Conservation (phyloP, 64 coral and sea anemone species). For the Stylophora pistillata region DNA sequence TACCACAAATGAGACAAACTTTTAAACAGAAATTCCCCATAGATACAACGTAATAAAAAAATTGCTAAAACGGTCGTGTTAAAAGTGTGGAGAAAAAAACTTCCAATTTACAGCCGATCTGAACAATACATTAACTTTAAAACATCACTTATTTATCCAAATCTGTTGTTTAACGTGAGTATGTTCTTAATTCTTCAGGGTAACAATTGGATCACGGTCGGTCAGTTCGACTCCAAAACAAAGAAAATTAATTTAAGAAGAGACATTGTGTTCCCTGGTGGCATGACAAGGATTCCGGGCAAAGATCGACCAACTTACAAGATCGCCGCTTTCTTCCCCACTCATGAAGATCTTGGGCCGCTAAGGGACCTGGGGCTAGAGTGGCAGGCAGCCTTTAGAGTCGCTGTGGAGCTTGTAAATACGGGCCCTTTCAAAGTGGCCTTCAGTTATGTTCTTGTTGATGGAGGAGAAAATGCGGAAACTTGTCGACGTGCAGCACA, state of each 20-base stretch:
- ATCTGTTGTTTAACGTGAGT: not conserved
- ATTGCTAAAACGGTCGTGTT: too few relatives aligned
- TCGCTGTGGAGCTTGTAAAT: constrained; percentile 74
- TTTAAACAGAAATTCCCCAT: too few relatives aligned
- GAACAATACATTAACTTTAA: too few relatives aligned
- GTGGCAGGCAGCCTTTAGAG: constrained; percentile 87
- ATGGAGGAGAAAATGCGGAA: constrained; percentile 61
- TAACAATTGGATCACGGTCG: constrained; percentile 92
- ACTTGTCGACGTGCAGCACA: constrained; percentile 65
- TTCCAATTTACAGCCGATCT: too few relatives aligned
- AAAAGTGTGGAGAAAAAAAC: too few relatives aligned
- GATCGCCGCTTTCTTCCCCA: constrained; percentile 96
- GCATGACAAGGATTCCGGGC: constrained; percentile 76
- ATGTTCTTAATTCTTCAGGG: constrained; percentile 24
- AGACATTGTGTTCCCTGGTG: constrained; percentile 86
- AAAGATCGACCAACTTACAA: constrained; percentile 93
- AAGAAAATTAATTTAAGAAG: constrained; percentile 81
- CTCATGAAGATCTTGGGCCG: constrained; percentile 67
- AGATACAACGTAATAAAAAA: too few relatives aligned
- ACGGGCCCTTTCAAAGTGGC: constrained; percentile 86
- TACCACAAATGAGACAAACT: too few relatives aligned
- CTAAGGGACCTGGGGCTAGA: constrained; percentile 77
- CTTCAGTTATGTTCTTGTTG: constrained; percentile 73
- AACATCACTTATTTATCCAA: not conserved
- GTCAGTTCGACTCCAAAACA: constrained; percentile 69